These are phyloP conservation scores for Antigone vipio DNA, from an alignment of 2,113 vertebrate genomes.

Conservation along the genomic window DNA sequence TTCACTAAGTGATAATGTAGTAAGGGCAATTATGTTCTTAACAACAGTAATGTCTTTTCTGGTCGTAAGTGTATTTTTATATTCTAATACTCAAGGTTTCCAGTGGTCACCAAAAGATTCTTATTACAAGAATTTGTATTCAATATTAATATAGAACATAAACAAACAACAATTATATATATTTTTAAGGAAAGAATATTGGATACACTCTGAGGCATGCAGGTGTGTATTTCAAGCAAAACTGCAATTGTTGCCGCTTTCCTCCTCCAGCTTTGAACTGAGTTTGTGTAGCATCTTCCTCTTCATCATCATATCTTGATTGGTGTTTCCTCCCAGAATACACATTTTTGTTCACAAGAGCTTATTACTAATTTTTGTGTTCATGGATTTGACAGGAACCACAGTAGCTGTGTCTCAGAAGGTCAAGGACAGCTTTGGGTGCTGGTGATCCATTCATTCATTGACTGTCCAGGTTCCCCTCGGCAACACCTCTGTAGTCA, in stretches of 20 bases:
- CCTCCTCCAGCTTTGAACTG: neutral
- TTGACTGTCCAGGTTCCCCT: neutral
- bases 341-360: neutral
- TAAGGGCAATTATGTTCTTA: neutral
- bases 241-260: neutral
- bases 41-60: neutral
- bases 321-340: fast-evolving
- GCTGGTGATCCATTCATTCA: neutral
- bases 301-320: neutral
- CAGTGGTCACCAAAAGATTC: neutral
- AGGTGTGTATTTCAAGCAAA: neutral
- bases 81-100: neutral
- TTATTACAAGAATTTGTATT: neutral
- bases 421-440: neutral
- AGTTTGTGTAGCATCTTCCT: neutral
- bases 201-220: neutral
- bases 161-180: fast-evolving
- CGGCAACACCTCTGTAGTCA: neutral
- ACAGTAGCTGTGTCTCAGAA: neutral
- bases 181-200: neutral
- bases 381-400: neutral
- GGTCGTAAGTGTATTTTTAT: neutral
- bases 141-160: neutral
- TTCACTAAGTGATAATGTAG: neutral
- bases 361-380: neutral